These are phyloP conservation scores for Pleuronectes platessa DNA, from an alignment of 2,113 vertebrate species.

Conservation along the genomic window DNA sequence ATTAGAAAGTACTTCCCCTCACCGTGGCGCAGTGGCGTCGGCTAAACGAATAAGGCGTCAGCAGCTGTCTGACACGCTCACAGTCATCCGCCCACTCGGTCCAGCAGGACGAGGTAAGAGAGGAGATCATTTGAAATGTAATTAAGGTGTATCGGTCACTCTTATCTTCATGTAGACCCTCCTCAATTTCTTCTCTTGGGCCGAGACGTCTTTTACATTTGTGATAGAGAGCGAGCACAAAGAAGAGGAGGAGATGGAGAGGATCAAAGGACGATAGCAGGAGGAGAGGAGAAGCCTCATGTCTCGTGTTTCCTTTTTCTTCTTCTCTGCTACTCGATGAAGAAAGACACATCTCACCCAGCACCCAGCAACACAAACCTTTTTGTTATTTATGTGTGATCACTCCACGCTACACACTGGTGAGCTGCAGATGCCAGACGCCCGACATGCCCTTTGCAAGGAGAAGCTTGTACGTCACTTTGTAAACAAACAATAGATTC, in stretches of 20 bases:
- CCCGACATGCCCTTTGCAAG: conserved; percentile 9
- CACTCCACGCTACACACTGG: neutral
- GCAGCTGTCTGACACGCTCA: conserved; percentile 54
- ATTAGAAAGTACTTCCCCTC: conserved; percentile 63
- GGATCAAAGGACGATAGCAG: neutral
- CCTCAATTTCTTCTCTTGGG: conserved; percentile 1
- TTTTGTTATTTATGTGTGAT: neutral
- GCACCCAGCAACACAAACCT: neutral
- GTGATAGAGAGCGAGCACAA: conserved; percentile 10
- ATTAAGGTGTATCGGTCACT: conserved; percentile 43
- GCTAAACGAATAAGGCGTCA: conserved; percentile 49
- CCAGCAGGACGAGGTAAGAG: conserved; percentile 38
- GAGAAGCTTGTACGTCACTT: conserved; percentile 10
- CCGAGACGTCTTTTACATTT: neutral
- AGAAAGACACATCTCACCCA: neutral
- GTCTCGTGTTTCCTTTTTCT: neutral
- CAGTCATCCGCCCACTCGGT: conserved; percentile 57
- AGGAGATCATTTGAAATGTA: conserved; percentile 48
- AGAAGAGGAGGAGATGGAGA: neutral
- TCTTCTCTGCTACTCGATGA: neutral
- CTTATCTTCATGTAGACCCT: conserved; percentile 27
- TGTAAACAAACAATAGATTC: conserved; percentile 32
- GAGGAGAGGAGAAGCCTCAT: neutral
- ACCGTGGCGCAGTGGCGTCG: conserved; percentile 36
- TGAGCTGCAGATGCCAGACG: neutral